phyloP scores from a whole-genome alignment of 2,888 invertebrate genomes.

The Mesodorylaimus sp. region DNA sequence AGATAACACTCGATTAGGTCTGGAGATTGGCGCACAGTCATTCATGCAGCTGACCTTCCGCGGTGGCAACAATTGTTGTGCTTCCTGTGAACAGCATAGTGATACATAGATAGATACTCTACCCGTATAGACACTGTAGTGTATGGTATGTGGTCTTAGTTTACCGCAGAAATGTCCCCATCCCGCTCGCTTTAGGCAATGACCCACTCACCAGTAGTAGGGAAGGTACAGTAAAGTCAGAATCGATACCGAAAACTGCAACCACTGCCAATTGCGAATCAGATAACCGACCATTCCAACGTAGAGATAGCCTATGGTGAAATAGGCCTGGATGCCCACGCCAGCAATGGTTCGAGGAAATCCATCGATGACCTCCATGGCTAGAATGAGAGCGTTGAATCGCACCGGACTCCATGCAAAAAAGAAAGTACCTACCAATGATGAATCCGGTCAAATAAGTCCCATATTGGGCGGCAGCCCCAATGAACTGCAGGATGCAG shows the following conservation, averaged over 20 bases:
- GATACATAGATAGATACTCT: no score
- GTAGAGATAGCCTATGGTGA: constrained; percentile 7
- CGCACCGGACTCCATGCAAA: not conserved
- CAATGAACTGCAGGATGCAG: constrained; percentile 4
- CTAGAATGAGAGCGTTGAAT: constrained; percentile 7
- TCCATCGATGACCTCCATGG: constrained; percentile 11
- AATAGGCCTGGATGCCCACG: constrained; percentile 7
- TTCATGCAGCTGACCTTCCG: no score
- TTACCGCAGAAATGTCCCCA: no score
- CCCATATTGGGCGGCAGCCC: constrained; percentile 7
- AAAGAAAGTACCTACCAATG: constrained; percentile 3
- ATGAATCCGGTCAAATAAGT: constrained; percentile 9
- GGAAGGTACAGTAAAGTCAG: constrained; percentile 6
- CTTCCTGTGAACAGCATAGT: no score
- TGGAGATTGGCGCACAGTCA: no score
- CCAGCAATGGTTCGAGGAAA: constrained; percentile 9
- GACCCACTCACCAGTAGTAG: constrained; percentile 6
- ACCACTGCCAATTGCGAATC: constrained; percentile 6
- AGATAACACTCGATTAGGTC: no score
- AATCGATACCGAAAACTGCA: not conserved
- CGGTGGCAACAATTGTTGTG: no score
- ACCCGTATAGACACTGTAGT: no score
- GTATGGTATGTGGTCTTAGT: no score
- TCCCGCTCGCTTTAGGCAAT: no score
- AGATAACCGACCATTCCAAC: constrained; percentile 11